Base-by-base conservation (phyloP, 2,113 vertebrate genomes). In the Nerophis ophidion region DNA sequence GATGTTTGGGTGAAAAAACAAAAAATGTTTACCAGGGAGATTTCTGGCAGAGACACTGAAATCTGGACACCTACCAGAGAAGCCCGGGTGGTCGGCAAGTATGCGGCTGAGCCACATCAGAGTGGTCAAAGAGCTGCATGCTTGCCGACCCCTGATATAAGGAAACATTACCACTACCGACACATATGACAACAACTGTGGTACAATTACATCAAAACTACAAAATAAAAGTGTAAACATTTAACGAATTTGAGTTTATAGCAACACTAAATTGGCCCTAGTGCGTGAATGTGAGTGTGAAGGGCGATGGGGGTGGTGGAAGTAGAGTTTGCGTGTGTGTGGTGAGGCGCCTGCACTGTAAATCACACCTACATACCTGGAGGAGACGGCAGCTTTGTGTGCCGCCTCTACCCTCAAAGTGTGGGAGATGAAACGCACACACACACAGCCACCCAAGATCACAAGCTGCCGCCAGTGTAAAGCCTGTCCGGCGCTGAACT, bases 321-420 rank as follows among this genome's bases (percentile, higher is more conserved):
- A 72, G 61, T 58, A 38, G 49, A 48, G 77, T 62, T 58, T 60
- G 48, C 49, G 67, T 6, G 38, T 48, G 54, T 63, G 64, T 58
- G 56, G 66, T 49, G 52, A 70, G 63, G 54, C 47, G 52, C 75
- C 75, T 66, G 53, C 55, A 57, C 64, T 78, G 70, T 81, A 85
- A 87, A 84, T 86, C 81, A 86, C 83, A 86, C 85, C 80, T 83
- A 80, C 84, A 84, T 83, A 85, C 82, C 80, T 84, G 69, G 69
- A 82, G 76, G 79, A 83, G 80, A 88, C 84, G 71, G 75, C 76
- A 69, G 70, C 45, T 53, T 75, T 76, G 78, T 81, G 76, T 79
- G 76, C 74, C 46, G 69, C 74, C 46, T 67, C 74, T 83, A 74
- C 65, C 74, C 70, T 80, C 80, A 79, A 79, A 83, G 83, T 79